Conservation (phyloP, 2,888 invertebrate genomes). For the Diplolepis rosae region DNA sequence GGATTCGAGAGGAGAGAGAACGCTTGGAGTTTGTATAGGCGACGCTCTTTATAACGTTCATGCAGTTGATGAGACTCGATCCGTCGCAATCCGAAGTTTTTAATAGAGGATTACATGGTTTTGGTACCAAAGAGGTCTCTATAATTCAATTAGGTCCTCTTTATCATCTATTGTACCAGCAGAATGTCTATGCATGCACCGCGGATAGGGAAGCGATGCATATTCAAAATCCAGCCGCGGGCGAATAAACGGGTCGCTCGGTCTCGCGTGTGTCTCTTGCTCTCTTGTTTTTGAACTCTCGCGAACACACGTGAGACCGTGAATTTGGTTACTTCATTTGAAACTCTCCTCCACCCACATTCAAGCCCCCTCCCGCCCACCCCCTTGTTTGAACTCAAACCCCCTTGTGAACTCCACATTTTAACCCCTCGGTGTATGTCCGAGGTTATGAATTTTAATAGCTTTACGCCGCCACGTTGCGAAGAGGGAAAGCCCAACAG, state of each 20-base stretch:
- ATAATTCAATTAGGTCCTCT: constrained; percentile 64
- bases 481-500: constrained; percentile 52
- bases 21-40: not conserved
- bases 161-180: constrained; percentile 60
- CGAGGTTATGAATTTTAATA: constrained; percentile 74
- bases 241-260: constrained; percentile 56
- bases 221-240: constrained; percentile 73
- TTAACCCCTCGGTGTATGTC: constrained; percentile 70
- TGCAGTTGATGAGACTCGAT: constrained; percentile 9
- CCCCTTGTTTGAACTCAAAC: constrained; percentile 28
- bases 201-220: constrained; percentile 66
- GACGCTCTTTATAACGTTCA: not conserved
- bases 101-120: constrained; percentile 63
- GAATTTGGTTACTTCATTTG: constrained; percentile 72
- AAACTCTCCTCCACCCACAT: constrained; percentile 53
- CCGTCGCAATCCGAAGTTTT: constrained; percentile 58
- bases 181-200: constrained; percentile 56
- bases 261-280: constrained; percentile 32
- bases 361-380: constrained; percentile 37
- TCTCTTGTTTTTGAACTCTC: constrained; percentile 53
- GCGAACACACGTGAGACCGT: constrained; percentile 62
- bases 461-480: constrained; percentile 67
- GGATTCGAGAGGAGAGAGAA: not conserved
- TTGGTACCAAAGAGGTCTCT: constrained; percentile 59
- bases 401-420: constrained; percentile 37